Base-by-base conservation (phyloP, 1,140 invertebrate genomes). In the Sycobia sp. region DNA sequence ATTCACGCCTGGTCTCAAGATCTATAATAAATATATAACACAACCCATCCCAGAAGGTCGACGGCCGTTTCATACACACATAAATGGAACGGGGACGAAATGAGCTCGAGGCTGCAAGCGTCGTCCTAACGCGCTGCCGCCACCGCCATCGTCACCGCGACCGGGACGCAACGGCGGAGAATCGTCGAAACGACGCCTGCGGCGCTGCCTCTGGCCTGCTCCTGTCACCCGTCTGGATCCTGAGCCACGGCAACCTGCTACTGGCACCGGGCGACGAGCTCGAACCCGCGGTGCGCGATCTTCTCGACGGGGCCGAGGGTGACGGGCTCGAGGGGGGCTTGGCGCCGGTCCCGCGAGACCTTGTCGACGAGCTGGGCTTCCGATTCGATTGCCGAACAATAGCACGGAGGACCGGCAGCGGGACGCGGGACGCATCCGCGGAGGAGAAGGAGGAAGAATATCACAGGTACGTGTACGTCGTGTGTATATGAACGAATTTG, bases 201-300 rank as follows among this genome's bases (percentile, higher is more conserved):
- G 29, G 14, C n/a, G 72, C 73, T 0, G 56, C 59, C 57, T 86
- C 85, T 18, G 85, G 84, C 8, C 81, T 86, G 18, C 77, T 76
- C 43, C 84, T 85, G 62, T 77, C 77, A 13, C 71, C 80, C 3
- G 71, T 79, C 27, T 85, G 84, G 83, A 77, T 86, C 3, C 72
- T 87, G 2, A 82, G 82, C 0, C 84, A 86, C 50, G 84, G 84
- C 7, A 82, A 79, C 7, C 77, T 83, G 4, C 68, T 86, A n/a
- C 29, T n/a, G n/a, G n/a, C n/a, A n/a, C 77, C 77, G 2, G 75
- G 80, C 0, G 29, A 47, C 5, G 50, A 46, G 11, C 18, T 63
- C 34, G 25, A 64, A 38, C 56, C 32, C 10, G 38, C 56, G 39
- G 32, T 13, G 4, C 22, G 5, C 4, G 41, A 18, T 56, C 56